Evolutionary conservation across 2,888 invertebrate species (phyloP).

Genomic region (Eutolmus rufibarbis): DNA sequence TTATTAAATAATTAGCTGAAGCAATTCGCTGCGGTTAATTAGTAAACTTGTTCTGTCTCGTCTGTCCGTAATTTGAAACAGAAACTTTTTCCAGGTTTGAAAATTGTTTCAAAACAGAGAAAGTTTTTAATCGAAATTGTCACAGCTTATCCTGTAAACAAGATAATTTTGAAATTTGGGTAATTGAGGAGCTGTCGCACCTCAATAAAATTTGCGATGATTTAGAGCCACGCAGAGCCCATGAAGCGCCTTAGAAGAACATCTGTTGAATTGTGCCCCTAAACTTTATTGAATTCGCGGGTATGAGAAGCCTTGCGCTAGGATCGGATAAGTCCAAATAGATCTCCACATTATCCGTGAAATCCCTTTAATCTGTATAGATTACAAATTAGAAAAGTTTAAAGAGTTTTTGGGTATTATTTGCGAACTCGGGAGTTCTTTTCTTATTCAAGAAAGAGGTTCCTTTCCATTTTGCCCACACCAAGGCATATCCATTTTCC

Average conservation of each 20-base stretch:
- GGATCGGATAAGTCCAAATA: not conserved
- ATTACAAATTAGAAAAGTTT: conserved; percentile 27
- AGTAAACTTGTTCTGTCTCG: not conserved
- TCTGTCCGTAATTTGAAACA: not conserved
- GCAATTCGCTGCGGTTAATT: not conserved
- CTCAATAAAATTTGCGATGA: not conserved
- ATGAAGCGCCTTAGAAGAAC: not conserved
- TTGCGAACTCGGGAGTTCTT: not conserved
- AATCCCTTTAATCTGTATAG: conserved; percentile 6
- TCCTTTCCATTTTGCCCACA: not conserved
- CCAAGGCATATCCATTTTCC: not conserved
- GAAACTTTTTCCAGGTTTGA: not conserved
- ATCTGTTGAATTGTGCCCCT: not conserved
- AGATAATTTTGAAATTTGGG: not conserved
- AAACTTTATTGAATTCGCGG: not conserved
- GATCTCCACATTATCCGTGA: not conserved
- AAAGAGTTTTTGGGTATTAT: conserved; percentile 8
- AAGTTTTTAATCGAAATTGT: conserved; percentile 8
- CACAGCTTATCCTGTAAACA: not conserved
- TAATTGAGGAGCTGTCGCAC: not conserved
- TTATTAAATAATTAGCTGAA: not conserved
- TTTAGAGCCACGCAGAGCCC: not conserved
- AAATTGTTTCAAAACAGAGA: not conserved
- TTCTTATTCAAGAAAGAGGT: not conserved
- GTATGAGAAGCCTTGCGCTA: not conserved